These are phyloP conservation scores for Oreortyx pictus DNA, from an alignment of 2,797 vertebrate species.

Conservation along the genomic window DNA sequence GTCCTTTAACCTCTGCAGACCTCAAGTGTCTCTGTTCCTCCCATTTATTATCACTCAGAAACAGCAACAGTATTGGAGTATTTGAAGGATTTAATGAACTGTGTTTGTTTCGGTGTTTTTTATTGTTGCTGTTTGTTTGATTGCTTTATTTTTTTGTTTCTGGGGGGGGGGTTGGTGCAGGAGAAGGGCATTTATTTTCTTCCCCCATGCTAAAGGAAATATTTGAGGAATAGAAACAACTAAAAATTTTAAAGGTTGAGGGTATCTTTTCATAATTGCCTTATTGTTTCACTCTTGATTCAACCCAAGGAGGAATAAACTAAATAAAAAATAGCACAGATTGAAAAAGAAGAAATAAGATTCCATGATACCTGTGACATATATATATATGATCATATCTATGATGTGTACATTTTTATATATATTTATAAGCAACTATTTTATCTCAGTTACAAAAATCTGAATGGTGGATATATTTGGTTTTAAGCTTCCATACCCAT, in stretches of 20 bases:
- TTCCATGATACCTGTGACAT: not conserved
- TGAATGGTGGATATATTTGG: not conserved
- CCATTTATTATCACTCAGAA: not conserved
- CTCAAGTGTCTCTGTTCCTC: not conserved
- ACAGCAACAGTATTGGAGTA: not conserved
- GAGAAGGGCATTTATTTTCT: not conserved
- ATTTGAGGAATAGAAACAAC: not conserved
- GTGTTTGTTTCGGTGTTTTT: fast-evolving
- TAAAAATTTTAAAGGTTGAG: not conserved
- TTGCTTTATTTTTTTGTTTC: too few species aligned
- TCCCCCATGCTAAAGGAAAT: not conserved
- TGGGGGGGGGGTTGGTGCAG: too few species aligned
- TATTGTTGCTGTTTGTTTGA: too few species aligned
- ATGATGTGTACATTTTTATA: too few species aligned
- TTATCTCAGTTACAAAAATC: not conserved
- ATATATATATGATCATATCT: not conserved
- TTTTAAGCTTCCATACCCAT: not conserved
- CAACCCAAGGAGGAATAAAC: not conserved
- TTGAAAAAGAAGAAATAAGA: not conserved
- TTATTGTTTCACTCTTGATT: not conserved
- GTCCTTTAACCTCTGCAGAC: not conserved
- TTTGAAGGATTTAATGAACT: not conserved
- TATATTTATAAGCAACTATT: not conserved
- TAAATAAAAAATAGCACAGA: not conserved
- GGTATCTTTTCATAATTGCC: not conserved